Evolutionary conservation across 2,797 vertebrate species (phyloP), one percentile per base, ranked within the genome.

Genomic region (Tenualosa thibaudeaui): DNA sequence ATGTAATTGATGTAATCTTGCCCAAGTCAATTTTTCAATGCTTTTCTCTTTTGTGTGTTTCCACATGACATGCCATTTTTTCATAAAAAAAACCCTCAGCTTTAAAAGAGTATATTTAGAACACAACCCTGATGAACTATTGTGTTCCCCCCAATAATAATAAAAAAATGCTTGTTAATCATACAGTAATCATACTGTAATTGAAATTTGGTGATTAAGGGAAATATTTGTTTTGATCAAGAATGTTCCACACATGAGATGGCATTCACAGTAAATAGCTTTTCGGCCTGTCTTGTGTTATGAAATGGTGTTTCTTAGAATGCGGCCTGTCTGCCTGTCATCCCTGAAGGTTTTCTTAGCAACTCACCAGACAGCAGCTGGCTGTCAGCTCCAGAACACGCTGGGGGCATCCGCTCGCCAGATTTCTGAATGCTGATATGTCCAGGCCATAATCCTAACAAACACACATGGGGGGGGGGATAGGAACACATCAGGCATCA

Each of bases 401-500:
- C 84, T 91, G 93, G 58, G 97, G 97, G 88, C 96, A 97, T 82
- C 92, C 96, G 0, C 53, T 88, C 87, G 96, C 93, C 94, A 97
- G 91, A 81, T 93, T 92, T 60, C 91, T 93, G 88, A 98, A 97
- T 0, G 95, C 93, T 0, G 90, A 91, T 84, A 96, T 92, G 53
- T 98, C 95, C 89, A 97, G 92, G 0, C 97, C 96, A 0, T 96
- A 98, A 92, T 98, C 96, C 97, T 97, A 89, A 65, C 54, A 90
- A 65, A 37, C 37, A 71, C n/a, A 82, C 5, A 75, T 7, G n/a
- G 56, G 6, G 22, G 5, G 31, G 60, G 24, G 60, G 60, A 7
- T 24, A n/a, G 31, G 31, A 43, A 17, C 17, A 78, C 37, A 43
- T 46, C 17, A 46, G 7, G 37, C 5, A 46, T 43, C 40, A 78